A percentile compares a stretch with the other conserved stretches of the same genome.
Evolutionary conservation across 2,113 vertebrate species (phyloP).

Genomic region (Cheilinus undulatus): DNA sequence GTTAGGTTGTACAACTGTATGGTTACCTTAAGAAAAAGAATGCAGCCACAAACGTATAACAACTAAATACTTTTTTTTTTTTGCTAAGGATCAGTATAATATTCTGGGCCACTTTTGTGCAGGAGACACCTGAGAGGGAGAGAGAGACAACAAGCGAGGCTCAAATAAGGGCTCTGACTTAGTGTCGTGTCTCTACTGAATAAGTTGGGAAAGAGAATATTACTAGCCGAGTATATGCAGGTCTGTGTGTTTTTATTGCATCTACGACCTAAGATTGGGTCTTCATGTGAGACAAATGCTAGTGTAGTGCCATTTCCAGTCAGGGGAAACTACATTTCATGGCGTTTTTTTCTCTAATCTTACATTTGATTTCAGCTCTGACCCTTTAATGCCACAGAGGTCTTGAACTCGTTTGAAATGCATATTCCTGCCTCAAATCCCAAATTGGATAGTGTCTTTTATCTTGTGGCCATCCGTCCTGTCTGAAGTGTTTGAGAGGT

Average conservation of each 20-base stretch:
- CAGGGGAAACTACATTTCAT: constrained; percentile 38
- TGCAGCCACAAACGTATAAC: neutral
- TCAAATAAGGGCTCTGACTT: constrained; percentile 21
- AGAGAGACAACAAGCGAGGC: constrained; percentile 23
- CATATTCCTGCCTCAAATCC: constrained; percentile 29
- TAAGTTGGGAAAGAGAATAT: constrained; percentile 3
- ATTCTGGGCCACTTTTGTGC: neutral
- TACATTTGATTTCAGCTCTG: constrained; percentile 45
- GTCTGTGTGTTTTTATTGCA: constrained; percentile 35
- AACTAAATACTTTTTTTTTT: neutral
- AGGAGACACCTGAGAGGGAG: constrained; percentile 39
- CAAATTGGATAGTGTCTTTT: constrained; percentile 34
- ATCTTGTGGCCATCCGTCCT: constrained; percentile 30
- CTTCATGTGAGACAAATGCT: constrained; percentile 37
- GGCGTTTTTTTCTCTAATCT: constrained; percentile 24
- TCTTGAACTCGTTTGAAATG: constrained; percentile 44
- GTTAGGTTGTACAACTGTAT: constrained; percentile 1
- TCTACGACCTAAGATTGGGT: constrained; percentile 22
- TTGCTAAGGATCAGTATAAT: neutral
- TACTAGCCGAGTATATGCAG: constrained; percentile 13
- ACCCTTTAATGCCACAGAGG: constrained; percentile 45
- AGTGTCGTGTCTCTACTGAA: constrained; percentile 41
- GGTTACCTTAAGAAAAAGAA: neutral
- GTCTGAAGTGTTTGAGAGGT: constrained; percentile 30
- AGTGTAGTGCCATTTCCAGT: constrained; percentile 58